Evolutionary conservation across 2,113 vertebrate species (phyloP).

Genomic region (Psammodynastes pulverulentus): DNA sequence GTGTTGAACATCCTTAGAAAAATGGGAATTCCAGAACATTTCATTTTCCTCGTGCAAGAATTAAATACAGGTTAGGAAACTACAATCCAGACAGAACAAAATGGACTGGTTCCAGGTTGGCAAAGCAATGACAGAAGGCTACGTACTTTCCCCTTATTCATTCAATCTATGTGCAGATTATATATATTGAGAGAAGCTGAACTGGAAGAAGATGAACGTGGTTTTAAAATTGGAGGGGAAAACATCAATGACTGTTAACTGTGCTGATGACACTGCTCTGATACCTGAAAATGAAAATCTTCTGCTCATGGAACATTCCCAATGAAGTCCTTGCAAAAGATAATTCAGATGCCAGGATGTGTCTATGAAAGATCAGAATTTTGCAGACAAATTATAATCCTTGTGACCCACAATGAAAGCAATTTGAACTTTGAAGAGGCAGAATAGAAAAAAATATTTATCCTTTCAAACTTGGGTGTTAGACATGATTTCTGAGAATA

Average conservation of each 20-base stretch:
- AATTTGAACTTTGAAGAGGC: background rate
- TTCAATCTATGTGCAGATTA: background rate
- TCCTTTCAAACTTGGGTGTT: background rate
- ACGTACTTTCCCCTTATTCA: background rate
- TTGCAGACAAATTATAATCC: background rate
- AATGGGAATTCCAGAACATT: background rate
- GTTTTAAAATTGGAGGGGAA: background rate
- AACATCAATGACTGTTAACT: background rate
- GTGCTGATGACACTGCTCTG: background rate
- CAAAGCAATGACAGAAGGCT: background rate
- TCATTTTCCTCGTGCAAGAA: background rate
- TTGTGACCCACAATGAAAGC: background rate
- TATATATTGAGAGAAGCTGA: background rate
- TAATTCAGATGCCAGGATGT: background rate
- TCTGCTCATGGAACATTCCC: background rate
- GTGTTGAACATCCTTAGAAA: background rate
- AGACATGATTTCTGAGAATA: background rate
- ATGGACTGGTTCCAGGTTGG: background rate
- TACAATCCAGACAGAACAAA: background rate
- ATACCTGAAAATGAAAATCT: background rate
- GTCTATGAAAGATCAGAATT: background rate
- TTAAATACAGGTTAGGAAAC: background rate
- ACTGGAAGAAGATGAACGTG: background rate
- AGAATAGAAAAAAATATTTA: background rate
- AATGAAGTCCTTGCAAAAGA: background rate